Evolutionary conservation across 2,113 vertebrate genomes (phyloP).

Genomic region (Vulpes ferrilata): DNA sequence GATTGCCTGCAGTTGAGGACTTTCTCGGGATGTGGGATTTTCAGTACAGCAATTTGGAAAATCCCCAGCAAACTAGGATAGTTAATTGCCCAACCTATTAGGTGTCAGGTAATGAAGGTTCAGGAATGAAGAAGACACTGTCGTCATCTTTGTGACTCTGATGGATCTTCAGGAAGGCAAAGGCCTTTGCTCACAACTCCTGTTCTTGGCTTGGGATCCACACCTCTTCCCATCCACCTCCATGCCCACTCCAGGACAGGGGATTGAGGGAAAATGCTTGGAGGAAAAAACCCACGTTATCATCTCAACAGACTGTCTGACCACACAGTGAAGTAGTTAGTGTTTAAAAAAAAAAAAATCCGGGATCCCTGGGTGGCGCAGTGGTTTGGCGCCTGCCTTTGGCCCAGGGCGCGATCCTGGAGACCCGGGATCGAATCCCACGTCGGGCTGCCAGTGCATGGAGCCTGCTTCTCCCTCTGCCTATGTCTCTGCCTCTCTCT

Average conservation of each 20-base stretch:
- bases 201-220: neutral
- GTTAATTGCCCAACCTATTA: neutral
- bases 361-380: no score
- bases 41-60: neutral
- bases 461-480: no score
- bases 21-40: neutral
- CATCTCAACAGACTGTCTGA: neutral
- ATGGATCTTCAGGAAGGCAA: neutral
- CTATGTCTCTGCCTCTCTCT: no score
- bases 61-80: neutral
- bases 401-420: no score
- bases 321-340: neutral
- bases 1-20: neutral
- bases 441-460: no score
- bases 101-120: neutral
- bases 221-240: accelerated
- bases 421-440: no score
- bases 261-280: neutral
- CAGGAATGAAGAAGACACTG: neutral
- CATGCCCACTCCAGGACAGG: neutral
- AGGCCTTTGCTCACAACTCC: neutral
- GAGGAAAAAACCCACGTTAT: neutral
- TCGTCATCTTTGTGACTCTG: neutral
- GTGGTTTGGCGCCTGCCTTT: no score
- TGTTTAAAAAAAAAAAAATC: neutral